Conservation (phyloP, 2,113 vertebrate genomes). For the Dromiciops gliroides region DNA sequence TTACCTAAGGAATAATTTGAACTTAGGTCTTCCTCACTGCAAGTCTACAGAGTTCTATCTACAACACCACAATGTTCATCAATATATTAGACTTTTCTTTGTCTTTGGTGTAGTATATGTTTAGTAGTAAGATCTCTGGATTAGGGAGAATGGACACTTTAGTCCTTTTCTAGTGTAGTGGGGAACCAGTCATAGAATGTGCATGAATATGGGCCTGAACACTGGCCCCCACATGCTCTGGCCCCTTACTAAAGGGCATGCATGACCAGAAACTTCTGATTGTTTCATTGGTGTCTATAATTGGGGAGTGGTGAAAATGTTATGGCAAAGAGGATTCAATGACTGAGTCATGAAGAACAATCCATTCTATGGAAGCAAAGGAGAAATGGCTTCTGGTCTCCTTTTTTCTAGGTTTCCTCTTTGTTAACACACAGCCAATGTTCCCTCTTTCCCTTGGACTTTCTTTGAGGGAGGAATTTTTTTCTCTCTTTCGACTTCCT, state of each 20-base stretch:
- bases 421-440: neutral
- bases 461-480: rapidly evolving
- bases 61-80: neutral
- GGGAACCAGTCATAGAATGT: neutral
- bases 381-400: neutral
- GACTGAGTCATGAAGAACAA: neutral
- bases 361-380: neutral
- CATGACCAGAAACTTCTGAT: no score
- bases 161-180: neutral
- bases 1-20: neutral
- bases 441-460: neutral
- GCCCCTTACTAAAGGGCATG: neutral
- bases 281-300: no score
- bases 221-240: neutral
- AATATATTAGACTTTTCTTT: neutral
- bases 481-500: neutral
- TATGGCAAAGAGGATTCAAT: neutral
- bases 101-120: neutral
- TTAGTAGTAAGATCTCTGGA: neutral
- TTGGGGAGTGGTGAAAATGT: no score
- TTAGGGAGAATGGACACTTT: neutral
- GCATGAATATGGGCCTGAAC: neutral
- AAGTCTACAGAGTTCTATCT: neutral
- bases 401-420: neutral
- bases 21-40: neutral